phyloP scores from a whole-genome alignment of 2,113 vertebrate species.

The Syrmaticus mikado region DNA sequence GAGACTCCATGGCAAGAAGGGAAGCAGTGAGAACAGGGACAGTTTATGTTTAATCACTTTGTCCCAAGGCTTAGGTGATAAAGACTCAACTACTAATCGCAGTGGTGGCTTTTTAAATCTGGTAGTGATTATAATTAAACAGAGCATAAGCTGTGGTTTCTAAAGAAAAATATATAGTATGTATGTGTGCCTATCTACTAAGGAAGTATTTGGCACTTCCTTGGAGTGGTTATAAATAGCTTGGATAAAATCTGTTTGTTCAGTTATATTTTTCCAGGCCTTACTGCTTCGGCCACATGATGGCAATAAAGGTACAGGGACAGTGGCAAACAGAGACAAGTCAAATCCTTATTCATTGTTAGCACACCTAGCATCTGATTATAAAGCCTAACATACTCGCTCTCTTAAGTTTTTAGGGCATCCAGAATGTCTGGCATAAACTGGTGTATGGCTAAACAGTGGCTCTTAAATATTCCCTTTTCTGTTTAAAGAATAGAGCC shows the following conservation, averaged over 20 bases:
- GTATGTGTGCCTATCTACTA: not conserved
- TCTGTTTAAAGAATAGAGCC: not conserved
- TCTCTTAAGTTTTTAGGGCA: not conserved
- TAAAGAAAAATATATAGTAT: not conserved
- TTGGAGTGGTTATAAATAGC: slow-evolving; percentile 48
- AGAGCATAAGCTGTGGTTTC: slow-evolving; percentile 11
- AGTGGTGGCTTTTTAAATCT: slow-evolving; percentile 7
- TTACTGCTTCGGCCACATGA: slow-evolving; percentile 62
- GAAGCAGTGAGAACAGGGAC: not conserved
- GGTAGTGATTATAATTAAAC: slow-evolving; percentile 33
- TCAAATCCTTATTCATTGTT: not conserved
- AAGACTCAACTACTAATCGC: not conserved
- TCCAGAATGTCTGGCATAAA: not conserved
- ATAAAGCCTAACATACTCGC: not conserved
- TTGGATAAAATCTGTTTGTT: slow-evolving; percentile 54
- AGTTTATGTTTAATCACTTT: slow-evolving; percentile 20
- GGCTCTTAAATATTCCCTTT: not conserved
- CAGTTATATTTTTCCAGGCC: not conserved
- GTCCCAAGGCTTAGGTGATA: not conserved
- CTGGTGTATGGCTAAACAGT: not conserved
- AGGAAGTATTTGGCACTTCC: slow-evolving; percentile 27
- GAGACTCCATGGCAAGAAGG: not conserved
- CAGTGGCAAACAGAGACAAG: not conserved
- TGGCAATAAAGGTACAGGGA: slow-evolving; percentile 61
- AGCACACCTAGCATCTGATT: not conserved